Base-by-base conservation (phyloP, 2,113 vertebrate genomes). In the Dicerorhinus sumatrensis region DNA sequence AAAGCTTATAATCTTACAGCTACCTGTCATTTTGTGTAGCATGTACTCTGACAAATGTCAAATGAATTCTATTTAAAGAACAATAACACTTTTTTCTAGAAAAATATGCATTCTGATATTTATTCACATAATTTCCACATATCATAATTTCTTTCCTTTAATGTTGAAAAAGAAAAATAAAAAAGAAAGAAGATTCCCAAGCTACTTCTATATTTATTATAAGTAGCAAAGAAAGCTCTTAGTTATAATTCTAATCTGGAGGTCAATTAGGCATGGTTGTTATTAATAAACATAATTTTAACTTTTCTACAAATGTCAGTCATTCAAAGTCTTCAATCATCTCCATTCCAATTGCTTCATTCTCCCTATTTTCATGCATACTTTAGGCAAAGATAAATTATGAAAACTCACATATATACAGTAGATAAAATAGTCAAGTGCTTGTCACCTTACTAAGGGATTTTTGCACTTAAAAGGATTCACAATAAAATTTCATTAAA, bases 381-480 rank as follows among this genome's bases (percentile, higher is more conserved):
- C 36, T 85, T 83, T 80, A 79, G 85, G 20, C 31, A 95, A 76
- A 82, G 29, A 67, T 69, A 29, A 29, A 62, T 95, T 72, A 89
- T 79, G 27, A 95, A 93, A 94, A 84, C 42, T 72, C 63, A 62
- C 2, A 73, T 86, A 58, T 58, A 46, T 87, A 54, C 27, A 60
- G 77, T 58, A 56, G 8, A 72, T 65, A 69, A 89, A 67, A 92
- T 54, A 80, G 1, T 31, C 33, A 67, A 86, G 33, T 77, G 7
- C 9, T 33, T 79, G 10, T 70, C 33, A 76, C 65, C 62, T 91
- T 42, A 65, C n/a, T 86, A 46, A 94, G 82, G 60, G 16, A 20
- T 29, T 75, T 94, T 96, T 93, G 11, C 67, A 80, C 42, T 69
- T 84, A 62, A 94, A 94, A 86, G 20, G 8, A 73, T 51, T 95